These are phyloP conservation scores for Sicus ferrugineus DNA, from an alignment of 2,888 invertebrate genomes.

Conservation along the genomic window DNA sequence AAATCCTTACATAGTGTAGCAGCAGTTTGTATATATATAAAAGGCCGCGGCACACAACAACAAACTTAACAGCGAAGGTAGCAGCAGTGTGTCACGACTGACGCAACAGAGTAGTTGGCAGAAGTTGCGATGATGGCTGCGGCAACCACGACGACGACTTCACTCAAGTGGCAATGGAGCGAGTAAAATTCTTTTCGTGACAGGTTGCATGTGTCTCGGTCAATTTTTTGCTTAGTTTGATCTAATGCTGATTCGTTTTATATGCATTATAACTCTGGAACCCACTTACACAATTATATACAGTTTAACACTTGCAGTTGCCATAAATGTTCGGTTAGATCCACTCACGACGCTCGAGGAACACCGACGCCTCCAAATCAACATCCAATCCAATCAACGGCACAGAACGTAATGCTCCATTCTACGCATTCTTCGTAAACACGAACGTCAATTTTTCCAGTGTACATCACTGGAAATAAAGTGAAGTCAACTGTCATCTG, in stretches of 20 bases:
- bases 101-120: background rate
- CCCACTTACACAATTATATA: background rate
- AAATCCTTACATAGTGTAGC: slow-evolving; percentile 29
- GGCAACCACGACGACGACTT: slow-evolving; percentile 16
- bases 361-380: slow-evolving; percentile 3
- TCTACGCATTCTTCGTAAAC: no score
- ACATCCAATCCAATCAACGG: slow-evolving; percentile 27
- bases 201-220: background rate
- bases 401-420: slow-evolving; percentile 30
- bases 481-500: no score
- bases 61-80: no score
- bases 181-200: slow-evolving; percentile 6
- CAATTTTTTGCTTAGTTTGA: background rate
- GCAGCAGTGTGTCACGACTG: background rate
- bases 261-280: background rate
- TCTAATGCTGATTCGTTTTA: background rate
- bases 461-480: no score
- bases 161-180: slow-evolving; percentile 12
- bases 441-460: no score
- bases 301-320: background rate
- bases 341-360: slow-evolving; percentile 15
- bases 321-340: slow-evolving; percentile 6
- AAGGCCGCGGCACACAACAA: slow-evolving; percentile 31
- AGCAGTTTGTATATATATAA: slow-evolving; percentile 20
- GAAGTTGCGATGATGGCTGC: background rate